Percentiles rank a stretch among this genome's conserved stretches.
Conservation (phyloP, 1,140 invertebrate genomes). For the Platorchestia sp. region DNA sequence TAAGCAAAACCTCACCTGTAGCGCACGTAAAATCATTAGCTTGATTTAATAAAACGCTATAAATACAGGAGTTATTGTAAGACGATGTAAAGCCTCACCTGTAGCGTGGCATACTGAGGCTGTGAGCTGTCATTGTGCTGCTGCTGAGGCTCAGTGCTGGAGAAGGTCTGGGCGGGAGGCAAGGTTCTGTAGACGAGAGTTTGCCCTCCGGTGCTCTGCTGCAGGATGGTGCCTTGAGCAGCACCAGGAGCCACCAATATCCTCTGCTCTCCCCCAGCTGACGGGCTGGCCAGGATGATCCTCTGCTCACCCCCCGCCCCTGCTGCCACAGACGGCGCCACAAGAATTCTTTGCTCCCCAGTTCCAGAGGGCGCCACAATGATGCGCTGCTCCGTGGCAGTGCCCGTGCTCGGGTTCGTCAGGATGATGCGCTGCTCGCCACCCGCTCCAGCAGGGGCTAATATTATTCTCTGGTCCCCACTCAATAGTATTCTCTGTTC, state of each 20-base stretch:
- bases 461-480: constrained; percentile 20
- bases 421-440: constrained; percentile 62
- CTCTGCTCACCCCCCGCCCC: constrained; percentile 36
- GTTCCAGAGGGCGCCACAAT: constrained; percentile 17
- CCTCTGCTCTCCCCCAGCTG: constrained; percentile 7
- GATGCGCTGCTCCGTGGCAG: constrained; percentile 13
- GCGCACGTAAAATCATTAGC: no score
- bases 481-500: constrained; percentile 20
- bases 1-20: no score
- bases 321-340: constrained; percentile 35
- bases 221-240: constrained; percentile 6
- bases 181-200: constrained; percentile 66
- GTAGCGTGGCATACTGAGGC: constrained; percentile 66
- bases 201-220: constrained; percentile 61
- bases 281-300: constrained; percentile 1
- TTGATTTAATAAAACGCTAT: no score
- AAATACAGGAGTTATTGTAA: no score
- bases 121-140: constrained; percentile 67
- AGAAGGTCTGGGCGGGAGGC: constrained; percentile 64
- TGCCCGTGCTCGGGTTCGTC: constrained; percentile 43
- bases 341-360: constrained; percentile 42
- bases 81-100: no score
- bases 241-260: constrained; percentile 12
- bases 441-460: constrained; percentile 45
- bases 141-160: constrained; percentile 70